A percentile compares a stretch with the other conserved stretches of the same genome.
Evolutionary conservation across 2,113 vertebrate species (phyloP).

Genomic region (Mastomys natalensis): DNA sequence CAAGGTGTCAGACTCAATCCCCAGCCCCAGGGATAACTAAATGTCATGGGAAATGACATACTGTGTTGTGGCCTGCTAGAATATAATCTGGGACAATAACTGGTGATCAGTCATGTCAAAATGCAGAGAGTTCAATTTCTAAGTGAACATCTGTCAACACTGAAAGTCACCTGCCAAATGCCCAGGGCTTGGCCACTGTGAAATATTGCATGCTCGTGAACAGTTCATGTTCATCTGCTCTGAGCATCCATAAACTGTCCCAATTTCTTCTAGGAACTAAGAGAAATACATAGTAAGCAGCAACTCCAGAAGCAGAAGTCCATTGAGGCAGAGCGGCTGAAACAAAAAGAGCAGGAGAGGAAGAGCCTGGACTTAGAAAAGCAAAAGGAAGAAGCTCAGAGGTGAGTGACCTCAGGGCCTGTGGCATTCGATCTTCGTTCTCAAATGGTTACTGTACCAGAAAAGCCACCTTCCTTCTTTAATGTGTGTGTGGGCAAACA

Average conservation of each 20-base stretch:
- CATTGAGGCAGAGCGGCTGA: conserved; percentile 88
- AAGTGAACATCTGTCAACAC: neutral
- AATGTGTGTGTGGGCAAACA: neutral
- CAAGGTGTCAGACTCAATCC: neutral
- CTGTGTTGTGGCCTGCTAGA: neutral
- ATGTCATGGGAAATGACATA: neutral
- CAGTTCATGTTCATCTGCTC: neutral
- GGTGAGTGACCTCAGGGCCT: conserved; percentile 80
- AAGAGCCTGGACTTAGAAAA: conserved; percentile 88
- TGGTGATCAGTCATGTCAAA: neutral
- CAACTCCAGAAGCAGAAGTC: conserved; percentile 95
- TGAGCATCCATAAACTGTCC: neutral
- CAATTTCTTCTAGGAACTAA: conserved; percentile 91
- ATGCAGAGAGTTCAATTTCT: neutral
- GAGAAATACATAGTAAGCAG: conserved; percentile 96
- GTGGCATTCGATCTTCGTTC: neutral
- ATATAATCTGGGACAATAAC: neutral
- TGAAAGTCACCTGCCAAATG: neutral
- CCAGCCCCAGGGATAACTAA: neutral
- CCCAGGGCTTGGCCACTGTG: neutral
- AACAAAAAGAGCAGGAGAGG: conserved; percentile 89
- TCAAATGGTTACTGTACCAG: neutral
- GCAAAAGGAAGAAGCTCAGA: conserved; percentile 88
- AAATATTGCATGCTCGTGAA: neutral
- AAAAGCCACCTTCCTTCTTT: neutral